Percentiles rank a stretch among this genome's conserved stretches.
These are phyloP conservation scores for Vulpes ferrilata DNA, from an alignment of 2,113 vertebrate species.

Conservation along the genomic window DNA sequence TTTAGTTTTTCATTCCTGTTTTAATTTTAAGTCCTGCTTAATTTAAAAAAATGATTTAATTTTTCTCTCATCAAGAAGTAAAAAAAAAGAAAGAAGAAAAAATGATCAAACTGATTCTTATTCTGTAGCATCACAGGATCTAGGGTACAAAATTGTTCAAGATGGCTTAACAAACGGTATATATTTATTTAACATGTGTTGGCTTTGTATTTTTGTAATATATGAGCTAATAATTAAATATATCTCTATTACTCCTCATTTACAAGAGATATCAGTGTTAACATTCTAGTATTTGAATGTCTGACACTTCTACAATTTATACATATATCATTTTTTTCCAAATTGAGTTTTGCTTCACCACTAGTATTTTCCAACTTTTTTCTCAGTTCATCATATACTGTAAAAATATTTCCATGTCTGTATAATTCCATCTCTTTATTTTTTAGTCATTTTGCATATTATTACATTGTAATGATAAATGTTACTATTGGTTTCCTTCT, in stretches of 20 bases:
- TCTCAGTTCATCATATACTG: not conserved
- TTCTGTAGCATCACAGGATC: not conserved
- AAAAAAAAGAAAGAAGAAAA: not conserved
- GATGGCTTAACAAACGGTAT: constrained; percentile 40
- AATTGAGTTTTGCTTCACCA: not conserved
- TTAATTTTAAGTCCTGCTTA: constrained; percentile 26
- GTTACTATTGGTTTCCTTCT: not conserved
- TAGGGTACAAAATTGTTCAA: not conserved
- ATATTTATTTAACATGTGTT: not conserved
- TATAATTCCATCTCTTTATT: not conserved
- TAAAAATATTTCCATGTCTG: not conserved
- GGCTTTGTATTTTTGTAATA: not conserved
- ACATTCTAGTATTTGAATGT: not conserved
- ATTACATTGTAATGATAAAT: not conserved
- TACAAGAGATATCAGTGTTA: not conserved
- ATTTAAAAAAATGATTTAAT: not conserved
- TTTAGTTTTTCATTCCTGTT: constrained; percentile 5
- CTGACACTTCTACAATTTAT: not conserved
- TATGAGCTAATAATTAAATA: not conserved
- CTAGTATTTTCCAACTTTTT: not conserved
- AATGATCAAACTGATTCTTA: not conserved
- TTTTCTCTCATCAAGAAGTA: not conserved
- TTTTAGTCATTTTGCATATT: not conserved
- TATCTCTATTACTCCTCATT: not conserved
- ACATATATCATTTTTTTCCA: not conserved